Conservation (phyloP, 1,140 invertebrate genomes). For the Drosophila tristis region DNA sequence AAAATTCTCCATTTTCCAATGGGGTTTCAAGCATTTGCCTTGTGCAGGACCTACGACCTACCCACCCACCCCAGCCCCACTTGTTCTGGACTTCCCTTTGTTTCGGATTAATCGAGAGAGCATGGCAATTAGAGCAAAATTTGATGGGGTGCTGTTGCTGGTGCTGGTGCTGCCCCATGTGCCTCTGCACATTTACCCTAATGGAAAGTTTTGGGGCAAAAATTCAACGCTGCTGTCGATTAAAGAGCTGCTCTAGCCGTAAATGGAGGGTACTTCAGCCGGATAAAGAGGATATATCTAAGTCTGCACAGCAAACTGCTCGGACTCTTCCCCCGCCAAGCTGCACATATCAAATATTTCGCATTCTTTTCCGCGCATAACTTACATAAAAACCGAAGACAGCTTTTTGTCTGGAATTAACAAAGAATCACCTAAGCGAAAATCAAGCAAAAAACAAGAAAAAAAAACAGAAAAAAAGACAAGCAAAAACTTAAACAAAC, state of each 20-base stretch:
- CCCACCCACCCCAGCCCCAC: not conserved
- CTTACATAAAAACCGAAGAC: no score
- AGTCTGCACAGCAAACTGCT: no score
- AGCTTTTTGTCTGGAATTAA: no score
- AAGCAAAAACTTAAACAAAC: slow-evolving; percentile 13
- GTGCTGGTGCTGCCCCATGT: not conserved
- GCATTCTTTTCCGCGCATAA: no score
- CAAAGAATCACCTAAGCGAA: not conserved
- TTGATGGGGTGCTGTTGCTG: slow-evolving; percentile 22
- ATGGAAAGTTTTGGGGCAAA: not conserved
- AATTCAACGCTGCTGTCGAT: no score
- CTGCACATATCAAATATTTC: no score
- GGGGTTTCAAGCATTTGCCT: slow-evolving; percentile 23
- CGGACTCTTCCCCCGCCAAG: no score
- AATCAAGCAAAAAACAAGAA: slow-evolving; percentile 5
- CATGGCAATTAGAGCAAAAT: slow-evolving; percentile 52
- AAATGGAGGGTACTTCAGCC: no score
- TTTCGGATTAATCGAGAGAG: slow-evolving; percentile 42
- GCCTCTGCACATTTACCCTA: not conserved
- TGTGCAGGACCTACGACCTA: not conserved
- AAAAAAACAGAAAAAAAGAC: slow-evolving; percentile 8
- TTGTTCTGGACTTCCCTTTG: slow-evolving; percentile 4
- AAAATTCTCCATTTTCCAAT: slow-evolving; percentile 25
- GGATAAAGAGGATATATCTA: no score
- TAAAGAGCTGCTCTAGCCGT: no score